phyloP scores from a whole-genome alignment of 1,140 invertebrate species.

The Tetragnatha versicolor region DNA sequence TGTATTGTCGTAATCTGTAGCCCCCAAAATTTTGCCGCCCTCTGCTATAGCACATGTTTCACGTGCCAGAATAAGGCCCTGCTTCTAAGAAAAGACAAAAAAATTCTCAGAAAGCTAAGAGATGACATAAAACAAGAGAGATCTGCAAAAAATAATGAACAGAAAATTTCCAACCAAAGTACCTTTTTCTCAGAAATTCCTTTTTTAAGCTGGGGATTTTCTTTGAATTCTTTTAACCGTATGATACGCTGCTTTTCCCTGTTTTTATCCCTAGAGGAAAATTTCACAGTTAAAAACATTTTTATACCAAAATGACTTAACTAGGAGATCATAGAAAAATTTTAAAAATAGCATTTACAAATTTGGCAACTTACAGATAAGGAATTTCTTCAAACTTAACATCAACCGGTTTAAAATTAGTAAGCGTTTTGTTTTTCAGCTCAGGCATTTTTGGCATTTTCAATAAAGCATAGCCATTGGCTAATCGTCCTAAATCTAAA shows the following conservation, averaged over 20 bases:
- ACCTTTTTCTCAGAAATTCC: constrained; percentile 20
- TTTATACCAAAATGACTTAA: neutral
- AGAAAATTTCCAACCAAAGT: too few species aligned
- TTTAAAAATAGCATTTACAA: neutral
- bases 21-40: too few species aligned
- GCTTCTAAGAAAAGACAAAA: too few species aligned
- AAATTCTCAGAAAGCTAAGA: too few species aligned
- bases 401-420: constrained; percentile 73
- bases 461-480: constrained; percentile 86
- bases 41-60: too few species aligned
- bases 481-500: constrained; percentile 84
- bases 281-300: neutral
- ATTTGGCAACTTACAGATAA: constrained; percentile 64
- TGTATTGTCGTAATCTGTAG: too few species aligned
- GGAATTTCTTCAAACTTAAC: constrained; percentile 79
- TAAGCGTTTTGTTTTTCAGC: constrained; percentile 74
- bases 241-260: constrained; percentile 76
- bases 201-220: constrained; percentile 11
- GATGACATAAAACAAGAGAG: too few species aligned
- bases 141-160: too few species aligned
- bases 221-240: constrained; percentile 72
- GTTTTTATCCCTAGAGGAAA: constrained; percentile 70
- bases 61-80: too few species aligned
- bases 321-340: neutral
- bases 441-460: constrained; percentile 95